Percentiles rank a stretch among this genome's conserved stretches.
Evolutionary conservation across 2,797 vertebrate species (phyloP).

Genomic region (Hipposideros larvatus): DNA sequence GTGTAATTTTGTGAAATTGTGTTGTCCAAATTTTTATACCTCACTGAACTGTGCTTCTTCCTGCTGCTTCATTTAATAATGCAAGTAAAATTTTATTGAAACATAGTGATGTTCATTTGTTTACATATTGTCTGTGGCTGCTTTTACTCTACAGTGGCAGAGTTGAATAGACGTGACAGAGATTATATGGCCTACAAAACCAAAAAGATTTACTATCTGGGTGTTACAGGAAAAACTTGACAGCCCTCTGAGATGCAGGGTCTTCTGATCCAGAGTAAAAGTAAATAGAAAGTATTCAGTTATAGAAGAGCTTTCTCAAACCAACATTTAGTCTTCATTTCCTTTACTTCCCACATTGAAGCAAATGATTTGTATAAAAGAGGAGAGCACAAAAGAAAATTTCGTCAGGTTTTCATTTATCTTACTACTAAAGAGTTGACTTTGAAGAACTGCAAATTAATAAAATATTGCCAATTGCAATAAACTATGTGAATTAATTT

Average conservation of each 20-base stretch:
- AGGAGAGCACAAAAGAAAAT: not conserved
- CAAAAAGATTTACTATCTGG: not conserved
- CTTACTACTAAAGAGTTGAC: not conserved
- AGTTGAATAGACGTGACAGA: not conserved
- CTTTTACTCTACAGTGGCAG: not conserved
- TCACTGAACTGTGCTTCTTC: not conserved
- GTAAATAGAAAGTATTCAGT: not conserved
- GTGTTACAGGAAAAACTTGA: not conserved
- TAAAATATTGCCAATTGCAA: not conserved
- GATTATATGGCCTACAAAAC: not conserved
- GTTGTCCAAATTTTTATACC: not conserved
- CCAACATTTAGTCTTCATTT: not conserved
- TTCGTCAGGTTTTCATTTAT: not conserved
- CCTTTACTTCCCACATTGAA: not conserved
- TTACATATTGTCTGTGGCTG: not conserved
- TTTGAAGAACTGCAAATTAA: slow-evolving; percentile 20
- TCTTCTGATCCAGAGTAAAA: not conserved
- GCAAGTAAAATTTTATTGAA: not conserved
- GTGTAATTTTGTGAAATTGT: not conserved
- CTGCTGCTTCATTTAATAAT: not conserved
- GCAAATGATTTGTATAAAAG: not conserved
- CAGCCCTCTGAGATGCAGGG: not conserved
- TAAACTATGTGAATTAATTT: not conserved
- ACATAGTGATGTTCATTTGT: not conserved
- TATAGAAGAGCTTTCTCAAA: slow-evolving; percentile 7